Percentiles rank a stretch among this genome's conserved stretches.
phyloP scores from a whole-genome alignment of 2,797 vertebrate genomes.

The Rachycentron canadum region DNA sequence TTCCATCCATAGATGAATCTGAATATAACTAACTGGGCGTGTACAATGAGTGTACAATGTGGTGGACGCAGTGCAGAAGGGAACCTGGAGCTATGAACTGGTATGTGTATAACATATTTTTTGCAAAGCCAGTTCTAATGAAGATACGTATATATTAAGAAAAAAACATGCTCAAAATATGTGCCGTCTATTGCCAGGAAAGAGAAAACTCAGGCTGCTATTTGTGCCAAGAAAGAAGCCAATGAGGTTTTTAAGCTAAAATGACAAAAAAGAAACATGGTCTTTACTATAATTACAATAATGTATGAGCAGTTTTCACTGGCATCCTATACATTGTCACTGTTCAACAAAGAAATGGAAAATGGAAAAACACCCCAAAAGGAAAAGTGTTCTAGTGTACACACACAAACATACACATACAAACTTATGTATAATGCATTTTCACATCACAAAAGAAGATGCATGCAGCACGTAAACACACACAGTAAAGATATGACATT shows the following conservation, averaged over 20 bases:
- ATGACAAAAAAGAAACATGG: neutral
- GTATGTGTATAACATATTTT: neutral
- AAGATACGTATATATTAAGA: neutral
- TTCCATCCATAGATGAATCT: neutral
- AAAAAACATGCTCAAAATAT: neutral
- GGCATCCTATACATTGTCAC: neutral
- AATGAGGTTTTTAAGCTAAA: neutral
- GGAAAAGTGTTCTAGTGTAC: too few species aligned
- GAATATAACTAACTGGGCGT: conserved; percentile 3
- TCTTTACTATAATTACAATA: neutral
- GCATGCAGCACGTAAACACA: neutral
- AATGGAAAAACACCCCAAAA: neutral
- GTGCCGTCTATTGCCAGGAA: neutral
- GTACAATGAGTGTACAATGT: neutral
- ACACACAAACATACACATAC: neutral
- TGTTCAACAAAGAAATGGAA: neutral
- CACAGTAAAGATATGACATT: conserved; percentile 1
- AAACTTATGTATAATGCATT: neutral
- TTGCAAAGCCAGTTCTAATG: too few species aligned
- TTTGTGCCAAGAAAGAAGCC: neutral
- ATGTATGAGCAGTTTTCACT: too few species aligned
- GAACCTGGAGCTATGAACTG: neutral
- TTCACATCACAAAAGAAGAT: neutral
- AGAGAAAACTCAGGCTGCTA: neutral
- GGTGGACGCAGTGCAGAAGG: neutral